Evolutionary conservation across 2,797 vertebrate genomes (phyloP), one percentile per base, ranked within the genome.

Genomic region (Thalassophryne amazonica): DNA sequence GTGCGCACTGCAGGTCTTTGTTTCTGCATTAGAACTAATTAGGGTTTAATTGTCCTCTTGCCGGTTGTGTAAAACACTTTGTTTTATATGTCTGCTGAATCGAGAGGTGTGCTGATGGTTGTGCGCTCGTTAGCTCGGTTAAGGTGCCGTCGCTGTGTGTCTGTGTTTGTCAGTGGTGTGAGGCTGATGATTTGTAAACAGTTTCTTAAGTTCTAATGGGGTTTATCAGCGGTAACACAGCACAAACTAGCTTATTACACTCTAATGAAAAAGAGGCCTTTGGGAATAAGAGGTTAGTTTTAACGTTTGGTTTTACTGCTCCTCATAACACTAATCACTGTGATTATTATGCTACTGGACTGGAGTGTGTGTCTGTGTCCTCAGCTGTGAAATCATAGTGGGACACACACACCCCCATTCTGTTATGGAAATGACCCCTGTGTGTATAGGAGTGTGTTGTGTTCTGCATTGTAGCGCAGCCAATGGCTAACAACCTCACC

Each of bases 401-500:
- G 19, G 55, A 63, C 62, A 34, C 51, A n/a, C 33, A 19, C 21
- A 47, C 39, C 15, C 28, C 45, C 52, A 54, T 23, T 64, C 37
- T 51, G 43, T 73, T 63, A 73, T 77, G 58, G 50, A 94, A 94
- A 94, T 86, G 89, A 91, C 90, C 91, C 87, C 88, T 89, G 86
- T 93, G 88, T 92, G 92, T 93, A 92, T 91, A 90, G 79, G 72
- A 72, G 60, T 73, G 60, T 73, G 40, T 75, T 89, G 83, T 91
- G 93, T 93, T 94, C 90, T 94, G 94, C 94, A 90, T 94, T 95
- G 93, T 94, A 94, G 93, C 91, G 76, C 92, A 88, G 76, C 84
- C 83, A 87, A 85, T 91, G 74, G 86, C 89, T 93, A 93, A 93
- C 94, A 90, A 93, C 93, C 92, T 93, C 92, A 91, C 86, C 60